These are phyloP conservation scores for honey bee (Apis mellifera) DNA, from an alignment of 1,140 invertebrate genomes.

Conservation along the genomic window Amel_HAv3.1 CM009938.2:3480001-3480500, in stretches of 20 bases:
- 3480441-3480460: no score
- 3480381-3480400: background rate
- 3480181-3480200: slow-evolving; percentile 82
- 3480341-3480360: background rate
- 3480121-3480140: slow-evolving; percentile 74
- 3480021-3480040: slow-evolving; percentile 24
- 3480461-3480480: no score
- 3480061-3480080: slow-evolving; percentile 22
- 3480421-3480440: no score
- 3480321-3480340: background rate
- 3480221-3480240: slow-evolving; percentile 92
- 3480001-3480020: background rate
- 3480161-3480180: slow-evolving; percentile 81
- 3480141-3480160: slow-evolving; percentile 84
- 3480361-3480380: background rate
- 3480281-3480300: background rate
- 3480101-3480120: slow-evolving; percentile 56
- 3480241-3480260: slow-evolving; percentile 90
- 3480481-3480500: background rate
- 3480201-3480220: slow-evolving; percentile 91
- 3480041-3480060: background rate
- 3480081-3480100: slow-evolving; percentile 69
- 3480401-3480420: no score
- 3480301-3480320: background rate
- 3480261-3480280: background rate